These are phyloP conservation scores for Corythucha ciliata DNA, from an alignment of 2,888 invertebrate species.

Conservation along the genomic window DNA sequence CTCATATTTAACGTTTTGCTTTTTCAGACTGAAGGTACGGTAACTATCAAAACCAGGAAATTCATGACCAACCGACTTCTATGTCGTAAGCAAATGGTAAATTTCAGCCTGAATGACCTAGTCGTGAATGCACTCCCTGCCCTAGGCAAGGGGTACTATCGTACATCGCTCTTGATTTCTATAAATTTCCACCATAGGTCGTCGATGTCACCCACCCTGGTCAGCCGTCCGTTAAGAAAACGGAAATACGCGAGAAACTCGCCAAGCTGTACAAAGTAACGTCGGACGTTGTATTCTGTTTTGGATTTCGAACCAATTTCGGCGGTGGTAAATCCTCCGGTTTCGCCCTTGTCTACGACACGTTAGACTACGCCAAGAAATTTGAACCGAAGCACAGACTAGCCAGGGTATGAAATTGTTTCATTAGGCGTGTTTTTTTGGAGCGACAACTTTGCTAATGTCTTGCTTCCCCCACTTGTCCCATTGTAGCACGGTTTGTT, in stretches of 20 bases:
- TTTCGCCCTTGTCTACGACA: slow-evolving; percentile 95
- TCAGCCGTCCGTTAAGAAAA: slow-evolving; percentile 90
- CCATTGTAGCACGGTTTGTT: slow-evolving; percentile 68
- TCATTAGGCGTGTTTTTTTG: not conserved
- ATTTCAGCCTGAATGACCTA: no score
- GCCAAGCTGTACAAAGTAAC: slow-evolving; percentile 98
- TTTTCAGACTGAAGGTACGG: slow-evolving; percentile 57
- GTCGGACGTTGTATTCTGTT: slow-evolving; percentile 91
- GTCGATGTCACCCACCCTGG: slow-evolving; percentile 96
- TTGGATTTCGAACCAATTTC: slow-evolving; percentile 95
- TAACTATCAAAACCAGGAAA: slow-evolving; percentile 94
- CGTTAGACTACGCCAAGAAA: slow-evolving; percentile 94
- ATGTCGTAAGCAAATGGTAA: slow-evolving; percentile 98
- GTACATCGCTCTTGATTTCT: not conserved
- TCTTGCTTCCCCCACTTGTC: slow-evolving; percentile 8
- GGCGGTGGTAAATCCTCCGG: slow-evolving; percentile 98
- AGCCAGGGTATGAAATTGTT: slow-evolving; percentile 54
- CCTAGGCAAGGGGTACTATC: not conserved
- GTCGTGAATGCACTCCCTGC: not conserved
- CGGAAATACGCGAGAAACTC: slow-evolving; percentile 91
- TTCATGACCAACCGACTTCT: slow-evolving; percentile 99
- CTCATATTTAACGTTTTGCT: no score
- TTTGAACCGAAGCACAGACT: slow-evolving; percentile 98
- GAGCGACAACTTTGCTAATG: slow-evolving; percentile 1
- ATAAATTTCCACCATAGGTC: slow-evolving; percentile 46